phyloP scores from a whole-genome alignment of 2,797 vertebrate species.

The Fundulus diaphanus region DNA sequence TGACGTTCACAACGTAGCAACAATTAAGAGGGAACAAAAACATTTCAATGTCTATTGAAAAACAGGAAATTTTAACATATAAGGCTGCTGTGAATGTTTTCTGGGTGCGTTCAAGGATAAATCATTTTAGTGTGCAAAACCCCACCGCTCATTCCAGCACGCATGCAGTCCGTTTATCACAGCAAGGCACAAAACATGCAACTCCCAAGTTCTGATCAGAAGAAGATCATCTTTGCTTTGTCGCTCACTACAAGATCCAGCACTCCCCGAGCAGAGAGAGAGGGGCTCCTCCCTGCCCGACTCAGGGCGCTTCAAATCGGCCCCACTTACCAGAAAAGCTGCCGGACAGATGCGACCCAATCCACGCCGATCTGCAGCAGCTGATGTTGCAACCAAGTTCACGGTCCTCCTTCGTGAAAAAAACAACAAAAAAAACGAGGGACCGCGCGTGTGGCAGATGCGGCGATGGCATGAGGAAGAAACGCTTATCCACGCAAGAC shows the following conservation, averaged over 20 bases:
- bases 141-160: too few relatives aligned
- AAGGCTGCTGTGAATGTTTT: too few relatives aligned
- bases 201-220: background rate
- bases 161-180: too few relatives aligned
- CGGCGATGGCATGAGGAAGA: background rate
- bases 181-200: background rate
- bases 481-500: background rate
- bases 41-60: too few relatives aligned
- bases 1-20: too few relatives aligned
- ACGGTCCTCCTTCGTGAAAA: conserved; percentile 27
- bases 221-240: background rate
- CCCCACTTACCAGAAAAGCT: conserved; percentile 54
- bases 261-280: background rate
- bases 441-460: conserved; percentile 1
- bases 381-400: conserved; percentile 54
- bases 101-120: too few relatives aligned
- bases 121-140: too few relatives aligned
- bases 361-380: conserved; percentile 26
- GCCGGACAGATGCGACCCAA: conserved; percentile 5
- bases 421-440: background rate
- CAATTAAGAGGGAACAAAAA: too few relatives aligned
- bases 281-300: background rate
- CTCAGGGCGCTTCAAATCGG: background rate
- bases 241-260: background rate
- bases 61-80: too few relatives aligned